Percentiles rank a stretch among this genome's conserved stretches.
Evolutionary conservation across 2,888 invertebrate species (phyloP).

Genomic region (Lasioglossum leucozonium): DNA sequence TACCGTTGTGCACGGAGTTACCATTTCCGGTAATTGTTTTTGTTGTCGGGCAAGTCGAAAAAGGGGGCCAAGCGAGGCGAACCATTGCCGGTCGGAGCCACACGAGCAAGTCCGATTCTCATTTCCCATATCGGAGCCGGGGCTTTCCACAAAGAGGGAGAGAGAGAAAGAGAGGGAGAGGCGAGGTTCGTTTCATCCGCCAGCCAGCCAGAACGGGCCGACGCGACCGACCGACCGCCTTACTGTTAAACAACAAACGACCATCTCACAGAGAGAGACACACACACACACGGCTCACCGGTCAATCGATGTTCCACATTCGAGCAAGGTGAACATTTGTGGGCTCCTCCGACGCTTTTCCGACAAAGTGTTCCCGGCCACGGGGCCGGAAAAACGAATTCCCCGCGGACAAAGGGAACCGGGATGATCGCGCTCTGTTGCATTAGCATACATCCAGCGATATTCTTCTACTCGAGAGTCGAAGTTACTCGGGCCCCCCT

Average conservation of each 20-base stretch:
- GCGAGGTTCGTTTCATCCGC: conserved; percentile 51
- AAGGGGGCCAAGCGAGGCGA: background rate
- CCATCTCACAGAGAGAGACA: no score
- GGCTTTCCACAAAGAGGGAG: no score
- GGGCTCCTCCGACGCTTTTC: conserved; percentile 17
- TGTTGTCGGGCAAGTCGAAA: background rate
- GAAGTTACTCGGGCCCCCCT: no score
- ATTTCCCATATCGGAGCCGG: conserved; percentile 26
- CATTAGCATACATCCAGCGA: background rate
- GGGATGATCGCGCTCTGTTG: background rate
- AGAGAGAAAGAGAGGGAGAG: no score
- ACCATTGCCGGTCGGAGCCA: background rate
- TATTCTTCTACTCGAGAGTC: background rate
- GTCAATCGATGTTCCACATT: conserved; percentile 70
- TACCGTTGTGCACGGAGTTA: background rate
- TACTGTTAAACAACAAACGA: conserved; percentile 66
- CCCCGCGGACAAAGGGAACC: conserved; percentile 13
- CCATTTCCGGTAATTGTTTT: conserved; percentile 19
- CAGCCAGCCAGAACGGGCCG: conserved; percentile 12
- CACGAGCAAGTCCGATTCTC: conserved; percentile 36
- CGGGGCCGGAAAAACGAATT: conserved; percentile 21
- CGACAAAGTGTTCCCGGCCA: conserved; percentile 10
- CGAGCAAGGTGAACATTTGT: conserved; percentile 56
- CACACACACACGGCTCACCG: conserved; percentile 57
- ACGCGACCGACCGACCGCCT: no score